phyloP scores from a whole-genome alignment of 2,888 invertebrate genomes.

The Hyalella azteca region DNA sequence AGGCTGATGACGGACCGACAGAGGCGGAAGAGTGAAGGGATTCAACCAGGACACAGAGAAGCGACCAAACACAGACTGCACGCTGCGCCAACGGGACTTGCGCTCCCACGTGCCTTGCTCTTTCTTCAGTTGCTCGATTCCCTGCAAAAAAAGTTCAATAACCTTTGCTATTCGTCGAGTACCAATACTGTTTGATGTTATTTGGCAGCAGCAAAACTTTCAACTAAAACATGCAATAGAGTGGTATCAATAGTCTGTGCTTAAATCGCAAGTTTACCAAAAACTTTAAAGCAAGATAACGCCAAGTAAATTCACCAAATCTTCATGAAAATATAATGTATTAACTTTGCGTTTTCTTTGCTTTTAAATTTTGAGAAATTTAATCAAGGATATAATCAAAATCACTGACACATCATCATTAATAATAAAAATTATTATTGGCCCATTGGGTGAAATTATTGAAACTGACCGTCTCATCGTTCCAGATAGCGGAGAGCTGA shows the following conservation, averaged over 20 bases:
- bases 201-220: background rate
- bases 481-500: conserved; percentile 95
- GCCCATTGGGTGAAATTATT: too few relatives aligned
- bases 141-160: conserved; percentile 67
- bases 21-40: conserved; percentile 84
- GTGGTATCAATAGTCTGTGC: background rate
- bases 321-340: too few relatives aligned
- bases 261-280: background rate
- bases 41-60: conserved; percentile 95
- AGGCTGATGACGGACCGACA: conserved; percentile 51
- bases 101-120: conserved; percentile 93
- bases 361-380: too few relatives aligned
- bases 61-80: conserved; percentile 95
- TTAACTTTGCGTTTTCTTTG: too few relatives aligned
- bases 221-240: background rate
- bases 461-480: conserved; percentile 96
- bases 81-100: conserved; percentile 91
- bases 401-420: too few relatives aligned
- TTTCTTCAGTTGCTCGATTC: conserved; percentile 95
- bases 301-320: too few relatives aligned
- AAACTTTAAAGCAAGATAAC: too few relatives aligned
- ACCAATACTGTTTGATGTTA: too few relatives aligned
- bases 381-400: too few relatives aligned
- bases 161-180: background rate
- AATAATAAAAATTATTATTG: too few relatives aligned